Evolutionary conservation across 2,888 invertebrate species (phyloP), one percentile per base, ranked within the genome.

Genomic region (Brachyopa scutellaris): DNA sequence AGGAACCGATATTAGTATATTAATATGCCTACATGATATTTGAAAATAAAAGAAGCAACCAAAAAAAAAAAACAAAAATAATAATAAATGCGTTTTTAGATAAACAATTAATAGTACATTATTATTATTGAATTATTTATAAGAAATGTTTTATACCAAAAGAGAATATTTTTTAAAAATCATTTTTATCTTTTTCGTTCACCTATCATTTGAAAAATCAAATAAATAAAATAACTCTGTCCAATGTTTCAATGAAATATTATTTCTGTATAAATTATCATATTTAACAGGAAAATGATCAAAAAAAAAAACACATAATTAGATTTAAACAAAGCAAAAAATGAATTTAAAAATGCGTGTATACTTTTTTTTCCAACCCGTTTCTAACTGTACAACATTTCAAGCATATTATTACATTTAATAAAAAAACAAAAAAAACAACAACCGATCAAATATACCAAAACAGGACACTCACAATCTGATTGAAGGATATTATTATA

Each of bases 331-430:
- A 31, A 49, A 38, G 9, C n/a, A 51, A 33, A 53, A 53, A n/a
- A 51, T 19, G 23, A 40, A 64, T 36, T 51, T 51, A 29, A 66
- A 72, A 62, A 62, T 26, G 51, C 29, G 55, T 72, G 72, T 72
- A 61, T 62, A 53, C 61, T 61, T 72, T 72, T 61, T 72, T 72
- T 61, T 72, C 23, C 59, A 49, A 57, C 62, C 62, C 15, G 53
- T 73, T 73, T 73, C 72, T 73, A 64, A 73, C 64, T 64, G 72
- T 73, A 62, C 72, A 73, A 62, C 74, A 79, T 67, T n/a, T 74
- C 40, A 55, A 47, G 61, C 40, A 61, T 67, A 62, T 72, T 67
- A 62, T 72, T 53, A 45, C 23, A 45, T 49, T 26, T 17, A 26
- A 29, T 15, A 66, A 57, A 26, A 0, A 31, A 66, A 47, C 40